A percentile compares a stretch with the other conserved stretches of the same genome.
Conservation (phyloP, 2,113 vertebrate genomes). For the Origma solitaria region DNA sequence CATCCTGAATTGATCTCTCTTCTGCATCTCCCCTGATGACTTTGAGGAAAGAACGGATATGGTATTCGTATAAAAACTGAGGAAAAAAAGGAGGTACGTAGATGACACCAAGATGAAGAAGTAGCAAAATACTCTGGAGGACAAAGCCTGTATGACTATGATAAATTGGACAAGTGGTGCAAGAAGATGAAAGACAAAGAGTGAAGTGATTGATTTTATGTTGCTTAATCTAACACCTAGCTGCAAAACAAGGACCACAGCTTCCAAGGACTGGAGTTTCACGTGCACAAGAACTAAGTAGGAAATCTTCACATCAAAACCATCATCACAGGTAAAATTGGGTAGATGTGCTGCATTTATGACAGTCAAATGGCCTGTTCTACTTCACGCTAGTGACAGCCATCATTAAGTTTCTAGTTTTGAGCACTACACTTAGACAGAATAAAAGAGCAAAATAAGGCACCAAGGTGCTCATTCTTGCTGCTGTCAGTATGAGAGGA, state of each 20-base stretch:
- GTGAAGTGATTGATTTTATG: slow-evolving; percentile 3
- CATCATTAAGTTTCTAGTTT: not conserved
- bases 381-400: not conserved
- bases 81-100: rapidly evolving
- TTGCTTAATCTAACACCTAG: not conserved
- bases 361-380: not conserved
- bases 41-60: not conserved
- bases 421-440: not conserved
- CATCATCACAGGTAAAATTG: not conserved
- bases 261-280: not conserved
- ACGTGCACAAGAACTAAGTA: not conserved
- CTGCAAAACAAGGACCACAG: not conserved
- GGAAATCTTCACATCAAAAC: not conserved
- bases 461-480: not conserved
- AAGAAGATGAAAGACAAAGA: slow-evolving; percentile 1
- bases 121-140: not conserved
- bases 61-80: not conserved
- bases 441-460: not conserved
- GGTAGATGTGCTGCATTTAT: not conserved
- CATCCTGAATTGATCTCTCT: not conserved
- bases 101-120: slow-evolving; percentile 12
- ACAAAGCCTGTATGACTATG: not conserved
- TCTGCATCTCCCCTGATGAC: not conserved
- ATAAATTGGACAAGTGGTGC: not conserved
- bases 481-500: not conserved